A percentile compares a stretch with the other conserved stretches of the same genome.
Conservation (phyloP, 2,797 vertebrate genomes). For the Sparus aurata region DNA sequence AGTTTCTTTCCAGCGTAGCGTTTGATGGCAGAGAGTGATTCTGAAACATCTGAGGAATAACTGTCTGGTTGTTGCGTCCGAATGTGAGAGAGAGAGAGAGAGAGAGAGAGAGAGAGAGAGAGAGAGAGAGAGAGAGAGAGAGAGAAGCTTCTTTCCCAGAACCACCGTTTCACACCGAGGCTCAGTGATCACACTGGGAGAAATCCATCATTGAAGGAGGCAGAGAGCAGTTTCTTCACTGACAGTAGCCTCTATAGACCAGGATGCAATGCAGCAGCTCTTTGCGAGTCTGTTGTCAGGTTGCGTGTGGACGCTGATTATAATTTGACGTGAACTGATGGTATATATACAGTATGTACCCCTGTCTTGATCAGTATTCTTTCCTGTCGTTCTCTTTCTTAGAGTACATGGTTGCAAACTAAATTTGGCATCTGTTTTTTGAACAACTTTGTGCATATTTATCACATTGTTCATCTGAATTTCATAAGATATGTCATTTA, state of each 20-base stretch:
- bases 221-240: slow-evolving; percentile 34
- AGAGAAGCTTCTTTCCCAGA: slow-evolving; percentile 11
- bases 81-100: slow-evolving; percentile 6
- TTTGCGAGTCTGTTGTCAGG: slow-evolving; percentile 18
- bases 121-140: neutral
- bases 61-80: neutral
- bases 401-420: neutral
- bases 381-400: neutral
- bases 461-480: neutral
- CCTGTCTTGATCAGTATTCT: neutral
- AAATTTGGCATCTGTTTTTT: neutral
- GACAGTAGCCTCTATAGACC: slow-evolving; percentile 48
- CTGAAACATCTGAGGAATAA: slow-evolving; percentile 17
- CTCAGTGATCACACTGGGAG: slow-evolving; percentile 33
- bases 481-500: neutral
- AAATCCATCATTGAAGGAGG: slow-evolving; percentile 52
- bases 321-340: neutral
- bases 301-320: neutral
- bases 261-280: slow-evolving; percentile 50
- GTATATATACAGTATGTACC: neutral
- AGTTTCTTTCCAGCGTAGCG: neutral
- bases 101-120: too few species aligned
- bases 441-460: neutral
- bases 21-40: slow-evolving; percentile 28
- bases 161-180: slow-evolving; percentile 23